Evolutionary conservation across 2,888 invertebrate genomes (phyloP), one percentile per base, ranked within the genome.

Genomic region (Athalia circularis): DNA sequence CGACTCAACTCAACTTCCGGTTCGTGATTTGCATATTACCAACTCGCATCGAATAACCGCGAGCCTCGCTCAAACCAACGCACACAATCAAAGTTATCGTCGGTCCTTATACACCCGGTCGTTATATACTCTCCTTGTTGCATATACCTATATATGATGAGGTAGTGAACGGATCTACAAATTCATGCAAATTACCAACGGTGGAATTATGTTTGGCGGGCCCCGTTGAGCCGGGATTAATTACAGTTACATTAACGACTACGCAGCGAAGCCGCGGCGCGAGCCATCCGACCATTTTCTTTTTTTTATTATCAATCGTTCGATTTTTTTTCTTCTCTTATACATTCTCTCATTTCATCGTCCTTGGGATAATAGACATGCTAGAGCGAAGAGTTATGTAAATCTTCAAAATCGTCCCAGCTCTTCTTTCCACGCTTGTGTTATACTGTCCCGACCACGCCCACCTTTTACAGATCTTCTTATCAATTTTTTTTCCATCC

Each of bases 131-230:
- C n/a, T 43, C 29, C 52, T 11, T 11, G 29, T 6, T 52, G 9
- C 8, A 15, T 54, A 54, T 52, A 29, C 29, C 29, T 29, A 29
- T 29, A 29, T 29, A 29, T 29, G 0, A 29, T 29, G 29, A 29
- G 48, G 65, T 48, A 65, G 65, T 48, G 48, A 68, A 68, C 54
- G 68, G 68, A 61, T 72, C 57, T 57, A 57, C 50, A 62, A 64
- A 62, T 75, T 75, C 75, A 75, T 75, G 75, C 75, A 75, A 75
- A 75, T 75, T 75, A 75, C 64, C 75, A 15, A 43, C 75, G 43
- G 47, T 48, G 64, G 75, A 62, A 75, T 61, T 50, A 62, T 62
- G 72, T 72, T 59, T 59, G 59, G 29, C 68, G 52, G 43, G 57
- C 48, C 62, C 50, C 13, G 61, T 29, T 29, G 62, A 75, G 64